Evolutionary conservation across 2,113 vertebrate genomes (phyloP).

Genomic region (Ifrita kowaldi): DNA sequence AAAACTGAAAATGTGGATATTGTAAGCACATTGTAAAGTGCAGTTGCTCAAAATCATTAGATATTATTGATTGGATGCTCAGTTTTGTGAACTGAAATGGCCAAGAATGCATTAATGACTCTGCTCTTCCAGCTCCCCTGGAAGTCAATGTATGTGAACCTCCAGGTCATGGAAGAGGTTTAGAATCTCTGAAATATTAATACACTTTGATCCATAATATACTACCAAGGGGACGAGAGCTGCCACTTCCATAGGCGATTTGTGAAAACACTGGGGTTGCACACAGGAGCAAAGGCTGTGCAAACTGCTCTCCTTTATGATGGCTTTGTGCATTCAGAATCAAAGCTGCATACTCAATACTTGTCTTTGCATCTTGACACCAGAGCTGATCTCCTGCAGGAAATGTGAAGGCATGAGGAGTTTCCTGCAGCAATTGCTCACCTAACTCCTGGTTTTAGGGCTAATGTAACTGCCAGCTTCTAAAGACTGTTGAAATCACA

Average conservation of each 20-base stretch:
- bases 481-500: background rate
- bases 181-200: background rate
- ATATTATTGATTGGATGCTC: background rate
- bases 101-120: background rate
- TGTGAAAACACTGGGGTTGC: background rate
- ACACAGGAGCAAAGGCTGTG: background rate
- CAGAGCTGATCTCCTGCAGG: background rate
- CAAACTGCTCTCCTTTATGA: background rate
- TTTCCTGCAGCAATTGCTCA: background rate
- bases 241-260: background rate
- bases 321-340: background rate
- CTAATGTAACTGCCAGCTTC: background rate
- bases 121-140: background rate
- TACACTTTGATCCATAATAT: background rate
- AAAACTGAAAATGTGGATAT: background rate
- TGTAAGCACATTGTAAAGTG: background rate
- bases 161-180: background rate
- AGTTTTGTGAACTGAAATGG: background rate
- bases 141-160: background rate
- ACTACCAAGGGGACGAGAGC: background rate
- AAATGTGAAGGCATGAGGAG: background rate
- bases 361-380: background rate
- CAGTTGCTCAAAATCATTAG: background rate
- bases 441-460: background rate
- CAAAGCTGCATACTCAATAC: fast-evolving